These are phyloP conservation scores for Drosophila burlai DNA, from an alignment of 1,140 invertebrate genomes.

Conservation along the genomic window DNA sequence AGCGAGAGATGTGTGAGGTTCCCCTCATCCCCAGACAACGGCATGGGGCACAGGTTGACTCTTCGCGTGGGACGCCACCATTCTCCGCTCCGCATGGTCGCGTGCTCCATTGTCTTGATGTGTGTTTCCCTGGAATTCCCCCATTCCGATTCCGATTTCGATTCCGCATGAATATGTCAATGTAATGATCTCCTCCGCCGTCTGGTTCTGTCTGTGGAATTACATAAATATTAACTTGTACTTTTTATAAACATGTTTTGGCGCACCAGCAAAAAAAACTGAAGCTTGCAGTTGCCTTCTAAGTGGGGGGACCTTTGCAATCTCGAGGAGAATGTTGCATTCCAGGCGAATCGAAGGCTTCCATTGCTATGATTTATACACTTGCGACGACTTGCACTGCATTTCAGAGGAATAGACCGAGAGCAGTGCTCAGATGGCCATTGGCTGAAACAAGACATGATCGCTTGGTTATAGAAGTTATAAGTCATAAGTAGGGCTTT, in stretches of 20 bases:
- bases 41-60: constrained; percentile 43
- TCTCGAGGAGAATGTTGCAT: constrained; percentile 18
- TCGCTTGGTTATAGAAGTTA: not conserved
- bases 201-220: constrained; percentile 60
- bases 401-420: constrained; percentile 5
- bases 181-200: constrained; percentile 69
- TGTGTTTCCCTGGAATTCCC: constrained; percentile 56
- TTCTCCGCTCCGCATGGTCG: constrained; percentile 40
- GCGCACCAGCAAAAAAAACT: constrained; percentile 21
- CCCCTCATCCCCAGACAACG: constrained; percentile 17
- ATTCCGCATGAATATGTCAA: constrained; percentile 77
- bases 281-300: constrained; percentile 8
- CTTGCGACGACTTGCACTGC: constrained; percentile 21
- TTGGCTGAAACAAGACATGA: not conserved
- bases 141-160: constrained; percentile 33
- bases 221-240: constrained; percentile 83
- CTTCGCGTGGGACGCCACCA: constrained; percentile 14
- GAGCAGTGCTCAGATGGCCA: constrained; percentile 8
- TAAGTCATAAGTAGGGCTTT: too few relatives aligned
- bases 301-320: not conserved
- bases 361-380: constrained; percentile 77
- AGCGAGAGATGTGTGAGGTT: constrained; percentile 30
- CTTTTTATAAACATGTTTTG: constrained; percentile 79
- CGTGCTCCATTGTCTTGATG: constrained; percentile 47
- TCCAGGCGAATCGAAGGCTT: constrained; percentile 35